Conservation (phyloP, 1,140 invertebrate species). For the Vanessa atalanta region DNA sequence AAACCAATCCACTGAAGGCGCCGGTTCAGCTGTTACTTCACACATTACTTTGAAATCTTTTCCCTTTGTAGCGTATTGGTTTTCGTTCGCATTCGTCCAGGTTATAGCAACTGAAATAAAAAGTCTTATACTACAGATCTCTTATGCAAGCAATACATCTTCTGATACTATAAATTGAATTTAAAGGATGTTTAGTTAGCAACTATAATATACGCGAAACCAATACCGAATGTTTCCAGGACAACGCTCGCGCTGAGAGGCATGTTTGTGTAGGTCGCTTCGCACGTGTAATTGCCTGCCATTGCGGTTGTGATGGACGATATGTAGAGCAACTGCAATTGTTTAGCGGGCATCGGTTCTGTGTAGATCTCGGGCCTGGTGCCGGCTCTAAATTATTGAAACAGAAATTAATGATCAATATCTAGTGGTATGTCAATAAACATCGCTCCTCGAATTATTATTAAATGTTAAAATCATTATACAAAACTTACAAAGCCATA, state of each 20-base stretch:
- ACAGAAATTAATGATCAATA: background rate
- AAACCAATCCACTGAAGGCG: conserved; percentile 91
- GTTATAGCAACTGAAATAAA: conserved; percentile 88
- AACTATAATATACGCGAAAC: conserved; percentile 24
- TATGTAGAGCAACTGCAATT: conserved; percentile 87
- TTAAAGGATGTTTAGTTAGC: background rate
- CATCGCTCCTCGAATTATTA: too few species aligned
- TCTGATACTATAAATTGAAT: background rate
- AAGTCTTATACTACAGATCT: conserved; percentile 16
- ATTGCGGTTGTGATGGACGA: conserved; percentile 87
- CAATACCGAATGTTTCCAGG: conserved; percentile 88
- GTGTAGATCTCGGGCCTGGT: conserved; percentile 84
- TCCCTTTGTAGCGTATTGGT: conserved; percentile 90
- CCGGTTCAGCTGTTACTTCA: conserved; percentile 90
- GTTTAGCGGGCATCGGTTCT: conserved; percentile 82
- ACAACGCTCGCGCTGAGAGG: conserved; percentile 84
- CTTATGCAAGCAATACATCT: background rate
- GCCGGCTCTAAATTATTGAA: conserved; percentile 50
- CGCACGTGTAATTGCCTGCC: conserved; percentile 91
- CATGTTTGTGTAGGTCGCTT: conserved; percentile 88
- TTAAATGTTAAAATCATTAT: too few species aligned
- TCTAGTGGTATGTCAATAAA: too few species aligned
- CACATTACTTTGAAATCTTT: conserved; percentile 90
- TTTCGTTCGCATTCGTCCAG: conserved; percentile 91
- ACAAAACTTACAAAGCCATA: too few species aligned